Percentiles rank a stretch among this genome's conserved stretches.
Conservation (phyloP, 1,140 invertebrate genomes). For the Macrobrachium rosenbergii region DNA sequence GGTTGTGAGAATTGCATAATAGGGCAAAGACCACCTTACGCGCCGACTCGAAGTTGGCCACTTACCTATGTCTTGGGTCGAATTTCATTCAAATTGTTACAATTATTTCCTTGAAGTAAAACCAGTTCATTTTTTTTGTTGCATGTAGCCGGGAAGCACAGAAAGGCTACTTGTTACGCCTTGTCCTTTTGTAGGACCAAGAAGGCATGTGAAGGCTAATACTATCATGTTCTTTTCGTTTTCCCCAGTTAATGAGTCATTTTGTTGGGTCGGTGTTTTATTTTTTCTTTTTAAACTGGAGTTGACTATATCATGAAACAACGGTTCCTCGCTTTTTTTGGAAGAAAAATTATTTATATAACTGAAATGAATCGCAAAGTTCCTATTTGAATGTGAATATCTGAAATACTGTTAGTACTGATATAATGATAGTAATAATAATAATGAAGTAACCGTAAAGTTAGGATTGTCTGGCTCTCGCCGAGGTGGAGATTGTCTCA, state of each 20-base stretch:
- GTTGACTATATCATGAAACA: conserved; percentile 60
- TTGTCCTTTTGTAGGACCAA: background rate
- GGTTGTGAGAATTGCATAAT: background rate
- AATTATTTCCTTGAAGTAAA: conserved; percentile 19
- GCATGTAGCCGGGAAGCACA: conserved; percentile 42
- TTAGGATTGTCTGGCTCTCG: conserved; percentile 54
- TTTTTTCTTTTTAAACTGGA: conserved; percentile 30
- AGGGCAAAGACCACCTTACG: conserved; percentile 9
- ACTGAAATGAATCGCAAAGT: conserved; percentile 65
- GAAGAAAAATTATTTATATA: conserved; percentile 63
- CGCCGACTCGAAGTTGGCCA: conserved; percentile 24
- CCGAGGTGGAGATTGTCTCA: conserved; percentile 52
- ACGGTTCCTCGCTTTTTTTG: conserved; percentile 61
- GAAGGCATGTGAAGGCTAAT: conserved; percentile 29
- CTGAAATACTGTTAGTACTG: conserved; percentile 64
- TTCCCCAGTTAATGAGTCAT: conserved; percentile 44
- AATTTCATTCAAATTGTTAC: conserved; percentile 41
- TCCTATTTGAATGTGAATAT: conserved; percentile 65
- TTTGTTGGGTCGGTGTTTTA: conserved; percentile 54
- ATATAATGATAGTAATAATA: conserved; percentile 63
- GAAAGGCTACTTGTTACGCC: conserved; percentile 54
- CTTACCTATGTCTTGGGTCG: conserved; percentile 20
- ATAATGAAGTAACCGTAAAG: conserved; percentile 41
- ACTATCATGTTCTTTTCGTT: conserved; percentile 9
- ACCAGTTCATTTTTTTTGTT: conserved; percentile 20